Evolutionary conservation across 2,888 invertebrate species (phyloP), one percentile per base, ranked within the genome.

Genomic region (Acronicta leporina): DNA sequence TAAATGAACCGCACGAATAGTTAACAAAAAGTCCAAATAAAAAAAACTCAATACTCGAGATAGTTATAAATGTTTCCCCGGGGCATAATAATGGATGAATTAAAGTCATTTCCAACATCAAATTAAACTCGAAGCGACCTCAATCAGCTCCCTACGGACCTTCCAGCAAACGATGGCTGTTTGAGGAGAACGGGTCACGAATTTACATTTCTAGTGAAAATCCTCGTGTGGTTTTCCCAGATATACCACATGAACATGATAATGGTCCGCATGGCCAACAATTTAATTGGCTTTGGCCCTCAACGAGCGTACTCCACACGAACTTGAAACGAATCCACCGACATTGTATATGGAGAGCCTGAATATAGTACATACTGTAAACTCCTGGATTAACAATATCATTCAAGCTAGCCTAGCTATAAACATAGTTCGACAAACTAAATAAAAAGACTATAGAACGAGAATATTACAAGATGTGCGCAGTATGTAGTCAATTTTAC

Each of bases 201-300:
- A 50, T 27, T 47, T 35, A 20, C 10, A 42, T 11, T 51, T 38
- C 13, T 5, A 45, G 9, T 40, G 15, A 48, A 47, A 20, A 27
- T 11, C 13, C 15, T 13, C 41, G 7, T 43, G 10, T 44, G 10
- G 33, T 41, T 33, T 47, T 7, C 42, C 27, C 38, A 54, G n/a
- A 15, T 16, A 45, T 33, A 53, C 20, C 20, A 50, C 44, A 49
- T 16, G 11, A 53, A 55, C 16, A 57, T 57, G 10, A 41, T 54
- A 47, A 57, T 50, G 27, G 43, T 25, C 40, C 11, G 13, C 11
- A 43, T 53, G 41, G 9, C 33, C 50, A 66, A 56, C 40, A 35
- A 65, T 52, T 41, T 59, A 55, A 65, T 65, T 71, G 46, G 49
- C 40, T 42, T 59, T 43, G 48, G 42, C 42, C 59, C 44, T 52